These are phyloP conservation scores for Sialis lutaria DNA, from an alignment of 2,888 invertebrate genomes.

Conservation along the genomic window DNA sequence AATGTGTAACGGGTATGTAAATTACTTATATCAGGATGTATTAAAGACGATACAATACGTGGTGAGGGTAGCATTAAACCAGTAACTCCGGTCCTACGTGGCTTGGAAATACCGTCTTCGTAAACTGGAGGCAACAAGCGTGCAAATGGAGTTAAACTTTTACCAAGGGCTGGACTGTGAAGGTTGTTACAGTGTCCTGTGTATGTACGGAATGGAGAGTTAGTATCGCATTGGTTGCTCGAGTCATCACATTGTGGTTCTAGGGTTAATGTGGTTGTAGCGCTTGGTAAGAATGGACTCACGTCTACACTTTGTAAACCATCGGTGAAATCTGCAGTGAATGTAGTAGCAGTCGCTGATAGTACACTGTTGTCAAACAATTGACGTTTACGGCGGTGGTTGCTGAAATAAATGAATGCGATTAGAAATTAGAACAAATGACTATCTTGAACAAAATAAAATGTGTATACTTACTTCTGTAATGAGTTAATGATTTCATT, in stretches of 20 bases:
- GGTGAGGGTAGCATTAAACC: conserved; percentile 72
- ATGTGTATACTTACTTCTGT: conserved; percentile 26
- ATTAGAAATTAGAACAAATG: no score
- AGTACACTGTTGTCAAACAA: conserved; percentile 46
- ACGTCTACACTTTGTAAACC: conserved; percentile 66
- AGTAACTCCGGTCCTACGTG: conserved; percentile 53
- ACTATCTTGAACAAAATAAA: background rate
- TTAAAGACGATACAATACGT: conserved; percentile 65
- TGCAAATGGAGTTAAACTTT: conserved; percentile 70
- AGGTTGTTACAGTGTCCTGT: conserved; percentile 82
- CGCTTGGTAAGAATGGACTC: conserved; percentile 45
- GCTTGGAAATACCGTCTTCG: conserved; percentile 75
- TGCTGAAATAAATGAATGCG: conserved; percentile 11
- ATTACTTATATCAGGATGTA: conserved; percentile 85
- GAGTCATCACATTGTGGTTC: conserved; percentile 57
- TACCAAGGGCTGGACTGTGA: conserved; percentile 64
- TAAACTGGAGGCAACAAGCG: conserved; percentile 72
- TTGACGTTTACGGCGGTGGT: conserved; percentile 51
- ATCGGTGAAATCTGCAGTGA: conserved; percentile 52
- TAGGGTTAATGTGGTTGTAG: conserved; percentile 37
- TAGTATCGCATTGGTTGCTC: conserved; percentile 50
- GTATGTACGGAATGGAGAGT: conserved; percentile 50
- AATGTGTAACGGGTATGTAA: conserved; percentile 74
- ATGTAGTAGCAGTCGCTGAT: conserved; percentile 35
- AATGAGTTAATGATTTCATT: conserved; percentile 64